Conservation (phyloP, 2,888 invertebrate species). For the Neria commutata region DNA sequence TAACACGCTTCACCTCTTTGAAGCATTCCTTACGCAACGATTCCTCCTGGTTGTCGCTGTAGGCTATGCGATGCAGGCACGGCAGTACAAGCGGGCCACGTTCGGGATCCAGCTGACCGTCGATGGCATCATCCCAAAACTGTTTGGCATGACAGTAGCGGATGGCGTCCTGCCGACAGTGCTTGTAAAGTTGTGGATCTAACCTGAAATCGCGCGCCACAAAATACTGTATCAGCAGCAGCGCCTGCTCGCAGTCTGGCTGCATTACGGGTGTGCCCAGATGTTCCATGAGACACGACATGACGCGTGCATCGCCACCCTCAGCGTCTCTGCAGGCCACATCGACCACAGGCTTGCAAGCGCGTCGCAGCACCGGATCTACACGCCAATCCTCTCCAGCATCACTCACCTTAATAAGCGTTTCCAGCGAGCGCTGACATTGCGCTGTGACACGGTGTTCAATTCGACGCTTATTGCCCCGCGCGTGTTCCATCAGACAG, state of each 20-base stretch:
- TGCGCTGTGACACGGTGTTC: conserved; percentile 71
- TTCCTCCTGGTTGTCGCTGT: conserved; percentile 58
- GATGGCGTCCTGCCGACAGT: conserved; percentile 87
- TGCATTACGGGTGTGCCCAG: conserved; percentile 82
- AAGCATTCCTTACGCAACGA: conserved; percentile 67
- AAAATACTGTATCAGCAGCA: conserved; percentile 97
- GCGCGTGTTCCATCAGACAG: conserved; percentile 90
- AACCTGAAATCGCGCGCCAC: conserved; percentile 93
- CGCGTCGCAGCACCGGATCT: conserved; percentile 85
- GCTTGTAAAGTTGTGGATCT: conserved; percentile 84
- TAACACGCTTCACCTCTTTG: conserved; percentile 83
- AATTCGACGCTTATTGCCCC: conserved; percentile 65
- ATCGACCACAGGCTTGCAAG: conserved; percentile 86
- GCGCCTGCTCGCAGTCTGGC: conserved; percentile 85
- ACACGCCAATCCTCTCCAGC: conserved; percentile 96
- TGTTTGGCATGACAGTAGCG: conserved; percentile 79
- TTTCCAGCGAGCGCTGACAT: conserved; percentile 81
- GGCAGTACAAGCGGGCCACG: conserved; percentile 85
- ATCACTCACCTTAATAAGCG: conserved; percentile 83
- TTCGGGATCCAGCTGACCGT: conserved; percentile 72
- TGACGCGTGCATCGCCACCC: conserved; percentile 81
- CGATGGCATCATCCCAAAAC: conserved; percentile 74
- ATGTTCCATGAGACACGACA: conserved; percentile 94
- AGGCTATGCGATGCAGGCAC: conserved; percentile 83
- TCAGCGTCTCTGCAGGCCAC: conserved; percentile 74